These are phyloP conservation scores for Homarus gammarus DNA, from an alignment of 2,888 invertebrate species.

Conservation along the genomic window DNA sequence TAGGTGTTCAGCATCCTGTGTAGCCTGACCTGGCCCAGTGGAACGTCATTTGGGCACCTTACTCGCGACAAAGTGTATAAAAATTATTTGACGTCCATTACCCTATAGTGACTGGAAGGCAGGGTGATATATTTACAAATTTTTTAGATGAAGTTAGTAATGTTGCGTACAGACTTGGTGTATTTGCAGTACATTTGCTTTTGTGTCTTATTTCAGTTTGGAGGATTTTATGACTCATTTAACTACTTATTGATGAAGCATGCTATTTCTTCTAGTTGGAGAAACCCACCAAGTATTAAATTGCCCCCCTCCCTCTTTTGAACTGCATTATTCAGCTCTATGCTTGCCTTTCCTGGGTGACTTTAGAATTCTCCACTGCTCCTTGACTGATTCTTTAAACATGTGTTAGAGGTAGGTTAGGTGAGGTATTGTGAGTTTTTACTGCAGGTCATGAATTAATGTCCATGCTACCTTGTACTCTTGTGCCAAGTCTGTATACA, in stretches of 20 bases:
- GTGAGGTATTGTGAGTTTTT: neutral
- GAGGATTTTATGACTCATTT: no score
- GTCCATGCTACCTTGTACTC: conserved; percentile 3
- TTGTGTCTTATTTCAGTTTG: no score
- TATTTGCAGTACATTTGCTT: neutral
- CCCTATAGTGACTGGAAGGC: conserved; percentile 43
- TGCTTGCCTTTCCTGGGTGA: no score
- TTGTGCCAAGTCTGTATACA: conserved; percentile 43
- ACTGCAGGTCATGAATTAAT: neutral
- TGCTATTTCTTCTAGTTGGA: no score
- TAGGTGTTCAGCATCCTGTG: conserved; percentile 29
- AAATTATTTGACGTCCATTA: conserved; percentile 47
- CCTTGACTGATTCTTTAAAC: no score
- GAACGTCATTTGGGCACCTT: conserved; percentile 29
- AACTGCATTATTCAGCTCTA: no score
- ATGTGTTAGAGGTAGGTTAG: neutral
- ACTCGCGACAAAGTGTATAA: conserved; percentile 47
- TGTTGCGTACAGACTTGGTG: conserved; percentile 40
- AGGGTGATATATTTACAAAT: conserved; percentile 45
- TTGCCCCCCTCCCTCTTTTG: no score
- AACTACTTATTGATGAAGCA: no score
- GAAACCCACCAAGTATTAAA: no score
- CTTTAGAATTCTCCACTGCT: no score
- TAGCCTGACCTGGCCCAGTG: conserved; percentile 28
- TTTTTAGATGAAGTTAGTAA: conserved; percentile 29